These are phyloP conservation scores for Macroglossus sobrinus DNA, from an alignment of 2,113 vertebrate species.

Conservation along the genomic window DNA sequence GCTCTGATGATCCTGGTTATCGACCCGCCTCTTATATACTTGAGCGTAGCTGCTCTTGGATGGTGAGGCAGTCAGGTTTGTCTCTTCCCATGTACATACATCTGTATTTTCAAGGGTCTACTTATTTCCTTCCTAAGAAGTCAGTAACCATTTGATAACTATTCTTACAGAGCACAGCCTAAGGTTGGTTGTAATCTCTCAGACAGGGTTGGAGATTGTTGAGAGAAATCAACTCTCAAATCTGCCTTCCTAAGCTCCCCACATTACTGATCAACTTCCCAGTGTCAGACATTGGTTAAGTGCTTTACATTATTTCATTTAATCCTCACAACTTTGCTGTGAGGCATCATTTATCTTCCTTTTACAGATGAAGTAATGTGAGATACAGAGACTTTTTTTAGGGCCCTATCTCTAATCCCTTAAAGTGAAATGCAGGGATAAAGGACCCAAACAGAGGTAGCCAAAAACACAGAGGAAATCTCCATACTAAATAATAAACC, in stretches of 20 bases:
- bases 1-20: neutral
- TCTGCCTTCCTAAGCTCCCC: neutral
- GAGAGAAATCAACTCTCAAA: slow-evolving; percentile 10
- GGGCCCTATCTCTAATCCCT: neutral
- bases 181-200: neutral
- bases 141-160: neutral
- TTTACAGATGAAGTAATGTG: neutral
- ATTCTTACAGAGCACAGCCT: neutral
- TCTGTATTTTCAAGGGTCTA: neutral
- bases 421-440: neutral
- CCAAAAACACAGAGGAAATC: slow-evolving; percentile 4
- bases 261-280: neutral
- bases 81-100: neutral
- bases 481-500: neutral
- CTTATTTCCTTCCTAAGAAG: neutral
- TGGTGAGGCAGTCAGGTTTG: neutral
- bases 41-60: neutral
- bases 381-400: neutral
- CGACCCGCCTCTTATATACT: neutral
- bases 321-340: neutral
- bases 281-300: neutral
- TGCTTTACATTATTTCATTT: neutral
- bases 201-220: neutral
- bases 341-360: neutral
- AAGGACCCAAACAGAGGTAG: slow-evolving; percentile 4